A percentile compares a stretch with the other conserved stretches of the same genome.
Conservation (phyloP, 2,113 vertebrate species). For the Pseudorhombus dupliciocellatus region DNA sequence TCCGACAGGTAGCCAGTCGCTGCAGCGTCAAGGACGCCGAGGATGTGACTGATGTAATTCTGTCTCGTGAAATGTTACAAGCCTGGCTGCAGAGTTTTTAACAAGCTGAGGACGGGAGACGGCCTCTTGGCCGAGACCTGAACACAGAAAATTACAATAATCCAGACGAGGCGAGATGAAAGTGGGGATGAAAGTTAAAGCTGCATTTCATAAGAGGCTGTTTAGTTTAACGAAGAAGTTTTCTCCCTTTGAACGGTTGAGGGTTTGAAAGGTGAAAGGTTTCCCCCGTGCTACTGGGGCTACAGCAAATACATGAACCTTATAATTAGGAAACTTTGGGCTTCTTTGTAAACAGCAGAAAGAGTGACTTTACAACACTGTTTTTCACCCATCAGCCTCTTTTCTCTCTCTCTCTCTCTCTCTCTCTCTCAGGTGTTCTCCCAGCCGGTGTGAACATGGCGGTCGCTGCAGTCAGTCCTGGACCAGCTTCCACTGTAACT, state of each 20-base stretch:
- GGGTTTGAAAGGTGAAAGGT: background rate
- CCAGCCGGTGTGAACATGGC: constrained; percentile 92
- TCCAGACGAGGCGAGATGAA: background rate
- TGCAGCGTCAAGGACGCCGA: no score
- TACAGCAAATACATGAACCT: background rate
- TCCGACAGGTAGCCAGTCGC: background rate
- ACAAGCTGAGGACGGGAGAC: background rate
- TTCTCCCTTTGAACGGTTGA: background rate
- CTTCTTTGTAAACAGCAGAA: no score
- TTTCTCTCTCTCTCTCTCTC: constrained; percentile 87
- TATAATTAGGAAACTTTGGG: no score
- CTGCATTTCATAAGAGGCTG: background rate
- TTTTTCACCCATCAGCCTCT: no score
- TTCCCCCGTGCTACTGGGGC: background rate
- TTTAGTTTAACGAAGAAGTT: background rate
- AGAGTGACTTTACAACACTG: no score
- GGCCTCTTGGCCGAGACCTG: background rate
- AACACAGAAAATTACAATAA: background rate
- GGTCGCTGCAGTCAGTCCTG: constrained; percentile 92
- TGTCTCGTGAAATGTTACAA: background rate
- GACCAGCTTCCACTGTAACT: constrained; percentile 91
- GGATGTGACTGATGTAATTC: background rate
- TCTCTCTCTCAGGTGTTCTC: constrained; percentile 84
- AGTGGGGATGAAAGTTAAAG: background rate
- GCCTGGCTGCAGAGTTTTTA: background rate